These are phyloP conservation scores for Drosophila subsilvestris DNA, from an alignment of 2,888 invertebrate species.

Conservation along the genomic window DNA sequence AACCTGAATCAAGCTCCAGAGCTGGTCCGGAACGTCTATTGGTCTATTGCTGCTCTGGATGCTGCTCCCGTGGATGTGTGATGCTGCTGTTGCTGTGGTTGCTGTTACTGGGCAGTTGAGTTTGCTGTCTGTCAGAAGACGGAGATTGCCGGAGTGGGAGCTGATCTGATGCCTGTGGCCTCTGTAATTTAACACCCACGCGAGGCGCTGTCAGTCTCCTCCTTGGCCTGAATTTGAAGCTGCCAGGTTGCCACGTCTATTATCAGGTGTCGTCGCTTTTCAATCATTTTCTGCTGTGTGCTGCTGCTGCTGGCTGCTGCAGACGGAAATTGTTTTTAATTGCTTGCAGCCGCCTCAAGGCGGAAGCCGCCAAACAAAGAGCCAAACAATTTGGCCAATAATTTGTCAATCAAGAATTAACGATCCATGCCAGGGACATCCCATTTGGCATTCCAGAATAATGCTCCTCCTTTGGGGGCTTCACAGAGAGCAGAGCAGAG, in stretches of 20 bases:
- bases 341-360: slow-evolving; percentile 15
- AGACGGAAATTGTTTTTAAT: slow-evolving; percentile 47
- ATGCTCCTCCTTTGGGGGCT: too few relatives aligned
- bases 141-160: slow-evolving; percentile 37
- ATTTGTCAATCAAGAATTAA: slow-evolving; percentile 50
- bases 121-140: slow-evolving; percentile 57
- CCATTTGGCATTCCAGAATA: too few relatives aligned
- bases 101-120: slow-evolving; percentile 15
- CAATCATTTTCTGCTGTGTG: slow-evolving; percentile 43
- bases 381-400: slow-evolving; percentile 46
- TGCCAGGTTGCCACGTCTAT: slow-evolving; percentile 50
- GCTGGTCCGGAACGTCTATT: neutral
- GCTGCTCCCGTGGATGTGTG: slow-evolving; percentile 6
- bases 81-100: neutral
- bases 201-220: slow-evolving; percentile 40
- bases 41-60: slow-evolving; percentile 1
- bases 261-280: slow-evolving; percentile 68
- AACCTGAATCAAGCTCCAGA: slow-evolving; percentile 6
- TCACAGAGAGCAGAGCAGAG: too few relatives aligned
- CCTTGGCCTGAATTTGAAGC: slow-evolving; percentile 50
- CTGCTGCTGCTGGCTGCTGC: neutral
- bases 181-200: slow-evolving; percentile 75
- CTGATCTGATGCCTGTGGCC: slow-evolving; percentile 55
- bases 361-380: slow-evolving; percentile 34
- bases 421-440: slow-evolving; percentile 18